Evolutionary conservation across 2,888 invertebrate genomes (phyloP).

Genomic region (Ctenicera cuprea): DNA sequence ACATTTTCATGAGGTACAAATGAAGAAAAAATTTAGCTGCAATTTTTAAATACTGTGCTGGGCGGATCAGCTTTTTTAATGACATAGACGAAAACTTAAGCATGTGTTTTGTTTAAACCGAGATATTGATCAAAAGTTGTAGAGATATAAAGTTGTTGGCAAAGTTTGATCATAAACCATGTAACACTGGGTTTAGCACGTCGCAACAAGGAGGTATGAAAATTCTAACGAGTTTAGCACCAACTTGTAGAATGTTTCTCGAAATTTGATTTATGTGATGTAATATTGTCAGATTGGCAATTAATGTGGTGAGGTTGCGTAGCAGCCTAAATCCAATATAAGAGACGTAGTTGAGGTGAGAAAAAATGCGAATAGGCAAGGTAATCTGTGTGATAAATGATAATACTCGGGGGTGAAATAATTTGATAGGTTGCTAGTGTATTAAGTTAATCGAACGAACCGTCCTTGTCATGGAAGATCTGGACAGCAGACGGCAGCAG

Average conservation of each 20-base stretch:
- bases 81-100: no score
- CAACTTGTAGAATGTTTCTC: constrained; percentile 32
- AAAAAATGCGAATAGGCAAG: constrained; percentile 29
- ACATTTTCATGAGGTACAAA: no score
- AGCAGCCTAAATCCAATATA: constrained; percentile 20
- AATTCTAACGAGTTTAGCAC: constrained; percentile 17
- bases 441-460: constrained; percentile 44
- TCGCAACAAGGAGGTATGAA: constrained; percentile 15
- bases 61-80: no score
- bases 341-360: neutral
- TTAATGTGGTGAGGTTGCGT: constrained; percentile 28
- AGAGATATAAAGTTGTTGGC: neutral
- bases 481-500: constrained; percentile 14
- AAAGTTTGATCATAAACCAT: constrained; percentile 11
- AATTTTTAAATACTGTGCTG: no score
- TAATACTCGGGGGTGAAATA: neutral
- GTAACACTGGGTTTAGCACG: constrained; percentile 1
- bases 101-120: neutral
- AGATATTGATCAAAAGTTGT: neutral
- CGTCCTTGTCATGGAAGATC: constrained; percentile 42
- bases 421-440: constrained; percentile 35
- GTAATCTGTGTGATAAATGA: constrained; percentile 29
- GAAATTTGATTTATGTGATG: constrained; percentile 32
- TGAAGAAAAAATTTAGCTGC: no score
- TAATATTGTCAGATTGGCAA: constrained; percentile 33